Evolutionary conservation across 2,113 vertebrate genomes (phyloP).

Genomic region (Suricata suricatta): DNA sequence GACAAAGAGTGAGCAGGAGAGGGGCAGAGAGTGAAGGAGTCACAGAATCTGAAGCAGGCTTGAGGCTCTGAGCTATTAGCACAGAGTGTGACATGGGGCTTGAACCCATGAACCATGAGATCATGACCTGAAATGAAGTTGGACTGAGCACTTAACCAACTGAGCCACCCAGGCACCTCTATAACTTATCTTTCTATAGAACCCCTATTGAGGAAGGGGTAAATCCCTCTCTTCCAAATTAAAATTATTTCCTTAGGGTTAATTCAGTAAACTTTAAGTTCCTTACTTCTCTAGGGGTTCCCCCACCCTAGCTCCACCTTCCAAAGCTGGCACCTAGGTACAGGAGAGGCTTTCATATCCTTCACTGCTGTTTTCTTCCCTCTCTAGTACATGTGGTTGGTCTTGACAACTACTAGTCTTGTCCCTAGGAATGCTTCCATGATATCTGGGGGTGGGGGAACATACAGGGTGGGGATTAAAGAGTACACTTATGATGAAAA

Average conservation of each 20-base stretch:
- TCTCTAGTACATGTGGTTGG: not conserved
- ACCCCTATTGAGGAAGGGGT: not conserved
- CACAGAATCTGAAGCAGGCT: too few relatives aligned
- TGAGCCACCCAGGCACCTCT: too few relatives aligned
- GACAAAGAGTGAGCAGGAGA: too few relatives aligned
- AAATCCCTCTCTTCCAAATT: not conserved
- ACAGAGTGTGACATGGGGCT: too few relatives aligned
- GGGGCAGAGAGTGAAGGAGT: too few relatives aligned
- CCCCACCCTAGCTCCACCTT: not conserved
- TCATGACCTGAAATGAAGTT: too few relatives aligned
- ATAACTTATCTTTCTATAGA: not conserved
- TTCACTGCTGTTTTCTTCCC: not conserved
- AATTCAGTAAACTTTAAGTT: conserved; percentile 1
- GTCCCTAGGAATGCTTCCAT: not conserved
- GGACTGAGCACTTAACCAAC: too few relatives aligned
- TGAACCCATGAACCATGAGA: too few relatives aligned
- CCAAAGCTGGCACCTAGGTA: not conserved
- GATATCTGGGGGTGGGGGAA: not conserved
- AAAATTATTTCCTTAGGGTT: conserved; percentile 10
- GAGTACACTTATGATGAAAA: not conserved
- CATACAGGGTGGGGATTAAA: not conserved
- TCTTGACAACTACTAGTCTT: not conserved
- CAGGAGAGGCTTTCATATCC: not conserved
- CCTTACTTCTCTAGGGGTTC: not conserved
- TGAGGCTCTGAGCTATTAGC: too few relatives aligned